These are phyloP conservation scores for Xyrauchen texanus DNA, from an alignment of 2,113 vertebrate species.

Conservation along the genomic window DNA sequence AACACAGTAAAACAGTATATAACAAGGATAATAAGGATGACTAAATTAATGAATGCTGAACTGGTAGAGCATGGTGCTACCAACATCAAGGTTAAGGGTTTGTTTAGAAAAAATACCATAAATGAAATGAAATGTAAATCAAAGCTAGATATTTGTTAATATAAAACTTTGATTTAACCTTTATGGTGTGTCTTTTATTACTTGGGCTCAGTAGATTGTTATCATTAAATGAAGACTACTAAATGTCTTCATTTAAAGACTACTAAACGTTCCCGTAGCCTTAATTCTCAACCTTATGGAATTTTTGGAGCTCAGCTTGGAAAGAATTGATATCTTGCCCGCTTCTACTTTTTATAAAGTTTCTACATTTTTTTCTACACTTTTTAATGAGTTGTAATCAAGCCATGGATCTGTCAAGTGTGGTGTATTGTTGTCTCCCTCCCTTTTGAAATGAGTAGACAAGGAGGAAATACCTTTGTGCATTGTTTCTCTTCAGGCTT, in stretches of 20 bases:
- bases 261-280: not conserved
- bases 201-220: not conserved
- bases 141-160: too few species aligned
- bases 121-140: too few species aligned
- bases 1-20: too few species aligned
- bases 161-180: not conserved
- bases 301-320: not conserved
- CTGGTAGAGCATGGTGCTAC: too few species aligned
- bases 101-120: too few species aligned
- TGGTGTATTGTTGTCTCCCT: not conserved
- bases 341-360: too few species aligned
- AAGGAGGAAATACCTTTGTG: not conserved
- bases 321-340: not conserved
- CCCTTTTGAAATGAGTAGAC: not conserved
- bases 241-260: not conserved
- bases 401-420: not conserved
- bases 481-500: slow-evolving; percentile 23
- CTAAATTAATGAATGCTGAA: too few species aligned
- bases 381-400: not conserved
- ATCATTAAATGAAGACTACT: not conserved
- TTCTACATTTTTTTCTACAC: not conserved
- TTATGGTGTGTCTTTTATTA: not conserved
- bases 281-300: not conserved
- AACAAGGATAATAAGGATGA: too few species aligned
- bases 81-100: too few species aligned